phyloP scores from a whole-genome alignment of 2,797 vertebrate species.

The Lindbergichthys nudifrons region DNA sequence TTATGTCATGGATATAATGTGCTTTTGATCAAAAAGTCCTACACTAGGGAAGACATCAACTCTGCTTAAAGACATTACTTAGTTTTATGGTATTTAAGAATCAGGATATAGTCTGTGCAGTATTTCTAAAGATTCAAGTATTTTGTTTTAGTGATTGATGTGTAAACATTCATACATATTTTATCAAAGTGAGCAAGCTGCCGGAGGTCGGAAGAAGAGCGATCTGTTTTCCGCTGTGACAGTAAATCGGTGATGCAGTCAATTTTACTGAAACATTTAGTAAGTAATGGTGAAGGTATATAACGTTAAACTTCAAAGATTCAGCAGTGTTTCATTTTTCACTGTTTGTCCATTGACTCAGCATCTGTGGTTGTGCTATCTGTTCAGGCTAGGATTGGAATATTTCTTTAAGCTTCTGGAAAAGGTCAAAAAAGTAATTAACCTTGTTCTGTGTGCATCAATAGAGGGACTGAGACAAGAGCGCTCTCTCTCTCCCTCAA shows the following conservation, averaged over 20 bases:
- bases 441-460: slow-evolving; percentile 83
- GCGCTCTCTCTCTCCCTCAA: not conserved
- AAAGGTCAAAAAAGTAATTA: slow-evolving; percentile 87
- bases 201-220: slow-evolving; percentile 28
- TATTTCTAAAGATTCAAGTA: not conserved
- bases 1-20: not conserved
- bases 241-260: slow-evolving; percentile 64
- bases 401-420: slow-evolving; percentile 80
- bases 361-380: slow-evolving; percentile 75
- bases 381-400: slow-evolving; percentile 72
- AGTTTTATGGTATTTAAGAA: not conserved
- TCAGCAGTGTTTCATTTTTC: slow-evolving; percentile 70
- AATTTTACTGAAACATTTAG: slow-evolving; percentile 76
- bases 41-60: not conserved
- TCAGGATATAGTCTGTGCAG: not conserved
- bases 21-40: slow-evolving; percentile 24
- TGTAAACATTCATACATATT: slow-evolving; percentile 46
- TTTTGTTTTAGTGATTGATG: slow-evolving; percentile 28
- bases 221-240: slow-evolving; percentile 48
- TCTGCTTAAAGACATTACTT: not conserved
- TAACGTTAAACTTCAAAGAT: slow-evolving; percentile 76
- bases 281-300: slow-evolving; percentile 76
- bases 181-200: slow-evolving; percentile 48
- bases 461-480: slow-evolving; percentile 70
- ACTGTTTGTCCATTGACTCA: slow-evolving; percentile 76